A percentile compares a stretch with the other conserved stretches of the same genome.
These are phyloP conservation scores for Phengaris alcon DNA, from an alignment of 2,888 invertebrate species.

Conservation along the genomic window DNA sequence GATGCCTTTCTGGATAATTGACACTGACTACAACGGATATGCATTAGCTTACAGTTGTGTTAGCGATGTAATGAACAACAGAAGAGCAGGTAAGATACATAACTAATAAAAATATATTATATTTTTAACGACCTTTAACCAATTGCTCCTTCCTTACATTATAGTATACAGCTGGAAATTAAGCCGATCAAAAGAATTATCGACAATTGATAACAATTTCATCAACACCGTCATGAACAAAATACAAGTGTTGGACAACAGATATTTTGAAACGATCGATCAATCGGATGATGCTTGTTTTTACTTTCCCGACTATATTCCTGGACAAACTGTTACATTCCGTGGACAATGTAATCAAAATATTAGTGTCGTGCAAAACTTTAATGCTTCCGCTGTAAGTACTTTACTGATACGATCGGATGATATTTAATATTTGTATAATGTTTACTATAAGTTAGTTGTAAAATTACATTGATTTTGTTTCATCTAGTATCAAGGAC, in stretches of 20 bases:
- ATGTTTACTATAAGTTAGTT: no score
- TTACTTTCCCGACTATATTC: conserved; percentile 50
- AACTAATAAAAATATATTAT: no score
- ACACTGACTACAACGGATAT: conserved; percentile 79
- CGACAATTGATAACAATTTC: conserved; percentile 40
- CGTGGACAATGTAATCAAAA: conserved; percentile 54
- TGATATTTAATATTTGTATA: no score
- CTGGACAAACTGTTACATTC: conserved; percentile 50
- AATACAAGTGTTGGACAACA: conserved; percentile 48
- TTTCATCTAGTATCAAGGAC: conserved; percentile 45
- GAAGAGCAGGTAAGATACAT: conserved; percentile 53
- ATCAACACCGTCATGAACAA: conserved; percentile 47
- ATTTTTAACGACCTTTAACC: no score
- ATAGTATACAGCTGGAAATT: conserved; percentile 71
- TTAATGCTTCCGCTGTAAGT: conserved; percentile 49
- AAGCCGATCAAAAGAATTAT: conserved; percentile 50
- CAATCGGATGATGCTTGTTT: conserved; percentile 56
- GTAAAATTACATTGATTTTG: background rate
- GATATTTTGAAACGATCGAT: conserved; percentile 49
- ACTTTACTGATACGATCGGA: no score
- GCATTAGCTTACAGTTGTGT: conserved; percentile 81
- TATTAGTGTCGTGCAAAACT: conserved; percentile 49
- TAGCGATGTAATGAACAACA: conserved; percentile 59
- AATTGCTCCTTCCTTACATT: no score
- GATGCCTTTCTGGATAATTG: conserved; percentile 46